These are phyloP conservation scores for Mermis nigrescens DNA, from an alignment of 2,888 invertebrate species.

Conservation along the genomic window DNA sequence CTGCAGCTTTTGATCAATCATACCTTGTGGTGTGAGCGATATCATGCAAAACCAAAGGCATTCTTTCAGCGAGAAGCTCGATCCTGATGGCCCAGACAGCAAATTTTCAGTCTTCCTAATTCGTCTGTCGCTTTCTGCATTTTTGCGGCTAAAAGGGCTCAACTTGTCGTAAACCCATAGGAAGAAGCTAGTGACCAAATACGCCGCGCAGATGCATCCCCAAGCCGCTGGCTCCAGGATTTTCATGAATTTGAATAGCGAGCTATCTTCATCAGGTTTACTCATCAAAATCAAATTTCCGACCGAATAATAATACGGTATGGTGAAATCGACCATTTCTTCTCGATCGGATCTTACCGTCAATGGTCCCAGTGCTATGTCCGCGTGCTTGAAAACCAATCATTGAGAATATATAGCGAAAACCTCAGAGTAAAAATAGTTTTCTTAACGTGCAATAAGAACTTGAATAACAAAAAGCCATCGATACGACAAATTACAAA, in stretches of 20 bases:
- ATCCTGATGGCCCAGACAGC: too few relatives aligned
- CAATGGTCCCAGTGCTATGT: constrained; percentile 75
- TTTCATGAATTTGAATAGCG: constrained; percentile 83
- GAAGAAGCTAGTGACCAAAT: constrained; percentile 75
- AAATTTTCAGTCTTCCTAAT: too few relatives aligned
- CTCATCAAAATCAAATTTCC: constrained; percentile 91
- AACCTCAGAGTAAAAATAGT: too few relatives aligned
- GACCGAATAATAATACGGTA: constrained; percentile 90
- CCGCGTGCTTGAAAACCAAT: too few relatives aligned
- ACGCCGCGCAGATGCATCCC: constrained; percentile 81
- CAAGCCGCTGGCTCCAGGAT: constrained; percentile 88
- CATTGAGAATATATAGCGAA: constrained; percentile 12
- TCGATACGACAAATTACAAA: too few relatives aligned
- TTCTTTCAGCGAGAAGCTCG: constrained; percentile 66
- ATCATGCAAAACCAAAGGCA: constrained; percentile 99
- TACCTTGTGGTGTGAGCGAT: constrained; percentile 65
- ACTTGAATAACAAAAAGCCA: not conserved
- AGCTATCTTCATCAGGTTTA: constrained; percentile 65
- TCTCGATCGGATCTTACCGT: constrained; percentile 94
- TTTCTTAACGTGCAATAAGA: not conserved
- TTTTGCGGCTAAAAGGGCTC: constrained; percentile 87
- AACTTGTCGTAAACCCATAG: constrained; percentile 92
- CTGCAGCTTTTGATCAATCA: too few relatives aligned
- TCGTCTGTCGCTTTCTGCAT: constrained; percentile 66
- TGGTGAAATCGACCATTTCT: constrained; percentile 89